A percentile compares a stretch with the other conserved stretches of the same genome.
Evolutionary conservation across 2,113 vertebrate genomes (phyloP).

Genomic region (Pseudolaguvia tuberculata): DNA sequence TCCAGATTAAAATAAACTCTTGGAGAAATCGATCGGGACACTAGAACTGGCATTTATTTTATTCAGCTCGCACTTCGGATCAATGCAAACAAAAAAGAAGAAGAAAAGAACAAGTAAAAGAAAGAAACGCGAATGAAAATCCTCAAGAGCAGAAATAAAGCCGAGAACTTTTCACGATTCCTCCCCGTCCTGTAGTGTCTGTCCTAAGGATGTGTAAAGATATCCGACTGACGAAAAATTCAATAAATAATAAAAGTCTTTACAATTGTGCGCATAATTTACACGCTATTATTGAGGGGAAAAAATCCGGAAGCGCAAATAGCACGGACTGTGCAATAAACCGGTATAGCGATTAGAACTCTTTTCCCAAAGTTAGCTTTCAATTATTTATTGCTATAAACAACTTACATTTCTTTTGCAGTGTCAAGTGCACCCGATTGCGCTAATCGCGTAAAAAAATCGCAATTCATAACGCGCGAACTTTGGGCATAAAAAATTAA

Average conservation of each 20-base stretch:
- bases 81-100: conserved; percentile 94
- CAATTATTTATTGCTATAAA: too few relatives aligned
- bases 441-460: background rate
- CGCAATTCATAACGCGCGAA: conserved; percentile 8
- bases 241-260: background rate
- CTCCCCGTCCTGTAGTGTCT: too few relatives aligned
- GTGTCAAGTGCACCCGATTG: background rate
- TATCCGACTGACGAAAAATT: background rate
- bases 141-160: conserved; percentile 89
- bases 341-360: too few relatives aligned
- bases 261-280: background rate
- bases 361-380: too few relatives aligned
- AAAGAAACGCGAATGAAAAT: conserved; percentile 83
- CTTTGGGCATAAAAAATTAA: background rate
- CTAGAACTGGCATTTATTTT: conserved; percentile 99
- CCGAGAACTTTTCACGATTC: conserved; percentile 80
- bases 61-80: conserved; percentile 96
- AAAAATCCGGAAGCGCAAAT: background rate
- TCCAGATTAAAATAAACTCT: conserved; percentile 91
- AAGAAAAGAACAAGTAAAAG: conserved; percentile 69
- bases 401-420: too few relatives aligned
- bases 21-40: conserved; percentile 83
- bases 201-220: background rate
- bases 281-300: background rate
- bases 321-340: background rate